These are phyloP conservation scores for Phaenicophaeus curvirostris DNA, from an alignment of 2,797 vertebrate species.

Conservation along the genomic window DNA sequence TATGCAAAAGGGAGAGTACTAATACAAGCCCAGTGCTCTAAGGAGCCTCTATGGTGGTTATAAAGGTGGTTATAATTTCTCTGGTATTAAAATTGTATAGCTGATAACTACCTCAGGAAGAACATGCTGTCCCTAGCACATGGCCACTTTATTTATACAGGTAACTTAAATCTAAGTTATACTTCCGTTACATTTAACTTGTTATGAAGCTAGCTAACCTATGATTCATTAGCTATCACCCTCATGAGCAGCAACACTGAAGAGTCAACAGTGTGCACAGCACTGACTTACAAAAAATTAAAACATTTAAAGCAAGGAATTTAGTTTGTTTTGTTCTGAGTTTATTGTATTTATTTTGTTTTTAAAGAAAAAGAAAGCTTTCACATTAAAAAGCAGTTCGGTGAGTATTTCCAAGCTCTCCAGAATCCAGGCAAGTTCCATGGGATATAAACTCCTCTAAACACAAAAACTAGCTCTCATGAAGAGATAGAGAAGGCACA, in stretches of 20 bases:
- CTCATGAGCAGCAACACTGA: neutral
- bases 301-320: neutral
- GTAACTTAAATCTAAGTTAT: neutral
- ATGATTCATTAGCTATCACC: neutral
- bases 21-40: neutral
- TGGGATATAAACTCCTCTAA: neutral
- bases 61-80: neutral
- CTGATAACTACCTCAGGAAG: neutral
- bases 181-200: conserved; percentile 4
- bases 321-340: neutral
- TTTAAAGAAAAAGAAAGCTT: neutral
- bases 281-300: neutral
- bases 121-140: neutral
- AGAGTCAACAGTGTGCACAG: neutral
- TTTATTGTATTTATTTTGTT: neutral
- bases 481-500: neutral
- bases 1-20: neutral
- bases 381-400: neutral
- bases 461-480: neutral
- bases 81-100: neutral
- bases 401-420: neutral
- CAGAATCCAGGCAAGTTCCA: neutral
- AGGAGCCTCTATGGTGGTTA: too few species aligned
- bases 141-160: neutral
- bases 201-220: neutral